Evolutionary conservation across 1,140 invertebrate genomes (phyloP).

Genomic region (Bradynema listronoti): DNA sequence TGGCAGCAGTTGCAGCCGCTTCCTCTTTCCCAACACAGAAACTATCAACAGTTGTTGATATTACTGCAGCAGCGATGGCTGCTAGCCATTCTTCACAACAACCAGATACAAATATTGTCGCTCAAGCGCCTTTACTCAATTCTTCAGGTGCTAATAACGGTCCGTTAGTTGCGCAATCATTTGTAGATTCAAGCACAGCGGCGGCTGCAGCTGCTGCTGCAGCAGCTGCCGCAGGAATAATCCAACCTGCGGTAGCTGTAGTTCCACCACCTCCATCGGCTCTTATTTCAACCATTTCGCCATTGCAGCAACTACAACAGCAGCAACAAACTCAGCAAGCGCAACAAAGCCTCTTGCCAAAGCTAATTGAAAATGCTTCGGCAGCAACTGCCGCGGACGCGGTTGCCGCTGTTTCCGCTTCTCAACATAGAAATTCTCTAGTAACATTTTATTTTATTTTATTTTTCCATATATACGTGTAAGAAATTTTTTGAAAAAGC

Average conservation of each 20-base stretch:
- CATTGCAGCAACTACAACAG: background rate
- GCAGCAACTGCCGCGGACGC: background rate
- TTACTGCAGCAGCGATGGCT: background rate
- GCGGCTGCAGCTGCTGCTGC: slow-evolving; percentile 4
- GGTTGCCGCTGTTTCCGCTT: background rate
- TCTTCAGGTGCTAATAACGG: background rate
- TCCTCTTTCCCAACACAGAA: background rate
- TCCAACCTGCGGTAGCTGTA: too few relatives aligned
- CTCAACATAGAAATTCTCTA: background rate
- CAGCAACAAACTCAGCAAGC: too few relatives aligned
- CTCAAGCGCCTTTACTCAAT: too few relatives aligned
- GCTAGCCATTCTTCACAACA: too few relatives aligned
- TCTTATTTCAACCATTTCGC: background rate
- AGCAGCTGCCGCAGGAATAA: too few relatives aligned
- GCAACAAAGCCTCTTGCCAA: too few relatives aligned
- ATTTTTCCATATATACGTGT: too few relatives aligned
- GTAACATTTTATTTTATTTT: background rate
- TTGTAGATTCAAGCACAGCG: background rate
- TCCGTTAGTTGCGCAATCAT: background rate
- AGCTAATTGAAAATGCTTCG: background rate
- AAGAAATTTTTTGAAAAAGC: too few relatives aligned
- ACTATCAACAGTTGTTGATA: slow-evolving; percentile 1
- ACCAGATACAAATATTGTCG: too few relatives aligned
- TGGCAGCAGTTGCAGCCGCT: slow-evolving; percentile 6
- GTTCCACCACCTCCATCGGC: background rate